These are phyloP conservation scores for Eupithecia vulgata DNA, from an alignment of 2,888 invertebrate genomes.

Conservation along the genomic window DNA sequence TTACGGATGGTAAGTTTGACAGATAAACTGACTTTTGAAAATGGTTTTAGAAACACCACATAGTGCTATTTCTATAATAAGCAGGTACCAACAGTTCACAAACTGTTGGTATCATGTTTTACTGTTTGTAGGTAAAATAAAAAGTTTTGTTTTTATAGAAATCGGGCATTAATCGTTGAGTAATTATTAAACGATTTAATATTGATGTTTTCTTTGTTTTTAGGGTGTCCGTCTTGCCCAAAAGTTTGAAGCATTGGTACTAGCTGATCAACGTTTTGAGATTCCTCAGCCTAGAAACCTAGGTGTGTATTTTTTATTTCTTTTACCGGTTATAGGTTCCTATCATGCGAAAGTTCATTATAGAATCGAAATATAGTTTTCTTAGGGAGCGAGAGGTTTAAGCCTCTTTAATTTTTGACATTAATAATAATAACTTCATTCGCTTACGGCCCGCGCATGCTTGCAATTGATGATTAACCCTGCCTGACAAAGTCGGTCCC, in stretches of 20 bases:
- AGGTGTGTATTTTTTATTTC: constrained; percentile 65
- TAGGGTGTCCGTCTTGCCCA: constrained; percentile 95
- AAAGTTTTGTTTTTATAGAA: too few relatives aligned
- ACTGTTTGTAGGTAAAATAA: too few relatives aligned
- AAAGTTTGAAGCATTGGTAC: constrained; percentile 94
- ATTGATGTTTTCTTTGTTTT: background rate
- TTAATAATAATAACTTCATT: background rate
- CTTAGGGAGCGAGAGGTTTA: background rate
- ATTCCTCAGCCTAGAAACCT: constrained; percentile 94
- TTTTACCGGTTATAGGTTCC: background rate
- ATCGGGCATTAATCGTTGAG: background rate
- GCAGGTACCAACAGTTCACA: too few relatives aligned
- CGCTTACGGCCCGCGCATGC: background rate
- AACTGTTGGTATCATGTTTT: too few relatives aligned
- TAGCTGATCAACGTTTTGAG: constrained; percentile 94
- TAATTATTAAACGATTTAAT: too few relatives aligned
- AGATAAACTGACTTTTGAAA: too few relatives aligned
- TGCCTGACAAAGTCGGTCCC: background rate
- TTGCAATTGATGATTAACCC: background rate
- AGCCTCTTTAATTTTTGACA: background rate
- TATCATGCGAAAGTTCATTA: background rate
- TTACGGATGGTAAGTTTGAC: too few relatives aligned
- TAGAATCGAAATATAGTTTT: too few relatives aligned
- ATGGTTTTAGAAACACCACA: too few relatives aligned
- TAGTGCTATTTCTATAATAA: too few relatives aligned